A percentile compares a stretch with the other conserved stretches of the same genome.
Evolutionary conservation across 2,888 invertebrate species (phyloP).

Genomic region (Parnassius smintheus): DNA sequence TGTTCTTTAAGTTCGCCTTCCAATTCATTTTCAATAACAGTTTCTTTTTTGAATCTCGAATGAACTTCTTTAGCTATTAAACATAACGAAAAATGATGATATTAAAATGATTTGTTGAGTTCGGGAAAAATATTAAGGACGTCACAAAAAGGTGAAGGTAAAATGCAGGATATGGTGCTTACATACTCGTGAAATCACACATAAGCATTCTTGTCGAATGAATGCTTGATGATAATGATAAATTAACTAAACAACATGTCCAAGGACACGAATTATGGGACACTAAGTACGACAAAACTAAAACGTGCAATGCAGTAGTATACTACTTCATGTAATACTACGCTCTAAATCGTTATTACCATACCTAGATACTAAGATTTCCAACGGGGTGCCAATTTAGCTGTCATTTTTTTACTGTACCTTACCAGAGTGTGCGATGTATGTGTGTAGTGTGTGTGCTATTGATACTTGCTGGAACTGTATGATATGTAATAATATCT

Average conservation of each 20-base stretch:
- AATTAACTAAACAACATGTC: constrained; percentile 49
- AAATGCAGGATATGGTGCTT: constrained; percentile 34
- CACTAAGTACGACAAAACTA: constrained; percentile 53
- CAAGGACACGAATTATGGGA: constrained; percentile 45
- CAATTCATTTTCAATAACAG: constrained; percentile 71
- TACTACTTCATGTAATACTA: constrained; percentile 46
- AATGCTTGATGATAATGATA: constrained; percentile 57
- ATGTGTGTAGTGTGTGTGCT: constrained; percentile 32
- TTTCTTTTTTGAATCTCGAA: constrained; percentile 72
- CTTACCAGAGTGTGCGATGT: constrained; percentile 47
- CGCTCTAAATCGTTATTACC: constrained; percentile 12
- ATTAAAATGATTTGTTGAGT: constrained; percentile 37
- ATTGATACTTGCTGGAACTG: constrained; percentile 35
- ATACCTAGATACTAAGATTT: constrained; percentile 17
- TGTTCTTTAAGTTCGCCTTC: constrained; percentile 59
- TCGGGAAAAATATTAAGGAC: constrained; percentile 49
- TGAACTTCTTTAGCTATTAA: constrained; percentile 77
- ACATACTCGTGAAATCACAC: constrained; percentile 46
- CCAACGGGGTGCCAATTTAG: constrained; percentile 7
- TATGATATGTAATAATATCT: constrained; percentile 1
- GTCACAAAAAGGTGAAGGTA: constrained; percentile 53
- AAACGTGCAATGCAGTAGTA: constrained; percentile 60
- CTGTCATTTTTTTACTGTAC: constrained; percentile 31
- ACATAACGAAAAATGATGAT: constrained; percentile 54
- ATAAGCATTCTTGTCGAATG: constrained; percentile 67